Evolutionary conservation across 2,797 vertebrate genomes (phyloP), one percentile per base, ranked within the genome.

Genomic region (Tokudaia tokunoshimensis): DNA sequence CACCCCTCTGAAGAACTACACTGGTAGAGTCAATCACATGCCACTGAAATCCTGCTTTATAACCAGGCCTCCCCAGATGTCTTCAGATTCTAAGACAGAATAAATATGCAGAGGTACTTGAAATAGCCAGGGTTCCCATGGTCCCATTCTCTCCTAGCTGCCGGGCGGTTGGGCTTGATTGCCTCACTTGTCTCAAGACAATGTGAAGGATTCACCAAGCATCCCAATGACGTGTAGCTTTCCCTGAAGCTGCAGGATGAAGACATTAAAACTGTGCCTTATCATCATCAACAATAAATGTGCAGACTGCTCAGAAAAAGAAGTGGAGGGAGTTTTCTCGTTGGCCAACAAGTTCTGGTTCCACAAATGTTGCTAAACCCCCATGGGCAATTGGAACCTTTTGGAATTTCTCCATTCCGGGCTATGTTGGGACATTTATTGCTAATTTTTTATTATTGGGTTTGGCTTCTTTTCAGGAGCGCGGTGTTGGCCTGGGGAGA

Each of bases 181-280:
- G 86, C 92, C 94, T 98, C 91, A 0, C 96, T 98, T 96, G 97
- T 97, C 94, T 96, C 79, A 93, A 94, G 83, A 96, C 97, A 98
- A 96, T 44, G 29, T 50, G 37, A 94, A 55, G 90, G 96, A 97
- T 96, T 97, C 97, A 94, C 94, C 86, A 2, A 31, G 63, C 41
- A 87, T 93, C 80, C 75, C 93, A 96, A 96, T 97, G 91, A 97
- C 67, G 92, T 91, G 90, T 91, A 72, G 20, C 0, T 1, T 97
- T 96, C 70, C 41, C 76, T 95, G 86, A 96, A 82, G 75, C 17
- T 76, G 41, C 79, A 90, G 97, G 96, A 97, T 80, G 31, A 94
- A 96, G 84, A 93, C n/a, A 90, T 72, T 95, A 89, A 97, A 97
- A 59, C 91, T 67, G 41, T 50, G 47, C 92, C 94, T 91, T 13